Conservation (phyloP, 2,797 vertebrate genomes). For the Helarctos malayanus region DNA sequence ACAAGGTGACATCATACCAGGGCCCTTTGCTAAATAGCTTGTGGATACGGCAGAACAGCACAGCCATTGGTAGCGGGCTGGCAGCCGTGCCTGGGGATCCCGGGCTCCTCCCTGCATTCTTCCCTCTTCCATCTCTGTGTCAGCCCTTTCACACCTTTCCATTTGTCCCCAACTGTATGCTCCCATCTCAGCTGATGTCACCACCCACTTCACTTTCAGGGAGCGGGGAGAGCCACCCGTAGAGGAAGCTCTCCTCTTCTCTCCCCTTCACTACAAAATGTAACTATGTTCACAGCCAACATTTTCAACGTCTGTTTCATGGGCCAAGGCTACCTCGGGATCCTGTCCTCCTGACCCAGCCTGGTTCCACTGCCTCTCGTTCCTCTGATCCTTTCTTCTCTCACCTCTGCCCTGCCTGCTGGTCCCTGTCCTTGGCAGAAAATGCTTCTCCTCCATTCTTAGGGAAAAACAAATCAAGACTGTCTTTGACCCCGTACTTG, state of each 20-base stretch:
- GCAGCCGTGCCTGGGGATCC: neutral
- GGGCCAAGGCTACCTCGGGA: neutral
- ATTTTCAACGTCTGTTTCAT: conserved; percentile 6
- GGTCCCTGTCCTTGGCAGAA: neutral
- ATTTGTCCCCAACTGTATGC: neutral
- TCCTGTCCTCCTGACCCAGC: neutral
- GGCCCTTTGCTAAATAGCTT: neutral
- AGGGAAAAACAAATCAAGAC: conserved; percentile 17
- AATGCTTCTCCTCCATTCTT: conserved; percentile 2
- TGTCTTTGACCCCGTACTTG: neutral
- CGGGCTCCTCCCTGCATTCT: neutral
- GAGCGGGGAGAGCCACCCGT: neutral
- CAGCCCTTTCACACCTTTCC: neutral
- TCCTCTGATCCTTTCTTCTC: neutral
- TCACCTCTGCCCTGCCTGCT: neutral
- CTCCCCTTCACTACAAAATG: neutral
- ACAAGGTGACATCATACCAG: neutral
- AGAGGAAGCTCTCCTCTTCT: neutral
- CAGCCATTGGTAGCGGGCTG: neutral
- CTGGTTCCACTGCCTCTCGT: neutral
- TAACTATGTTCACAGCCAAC: neutral
- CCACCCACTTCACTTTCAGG: neutral
- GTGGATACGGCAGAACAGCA: neutral
- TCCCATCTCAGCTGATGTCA: neutral
- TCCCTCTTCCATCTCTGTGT: neutral